A percentile compares a stretch with the other conserved stretches of the same genome.
Conservation (phyloP, 2,888 invertebrate species). For the Xestia xanthographa region DNA sequence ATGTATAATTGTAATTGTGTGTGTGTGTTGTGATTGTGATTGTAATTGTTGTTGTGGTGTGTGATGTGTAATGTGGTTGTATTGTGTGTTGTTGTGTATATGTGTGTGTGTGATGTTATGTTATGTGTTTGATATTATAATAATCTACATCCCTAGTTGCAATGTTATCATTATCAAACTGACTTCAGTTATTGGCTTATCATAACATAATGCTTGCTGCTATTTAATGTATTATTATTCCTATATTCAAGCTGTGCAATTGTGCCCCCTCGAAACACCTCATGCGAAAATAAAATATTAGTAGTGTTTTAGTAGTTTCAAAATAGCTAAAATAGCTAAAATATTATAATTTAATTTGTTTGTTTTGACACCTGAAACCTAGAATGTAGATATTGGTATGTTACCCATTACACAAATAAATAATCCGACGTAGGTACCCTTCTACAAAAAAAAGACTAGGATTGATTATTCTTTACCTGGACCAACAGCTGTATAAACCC, state of each 20-base stretch:
- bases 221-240: not conserved
- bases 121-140: not conserved
- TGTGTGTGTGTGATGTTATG: too few relatives aligned
- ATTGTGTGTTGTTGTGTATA: too few relatives aligned
- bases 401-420: too few relatives aligned
- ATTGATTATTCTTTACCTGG: not conserved
- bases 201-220: not conserved
- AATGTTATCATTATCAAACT: slow-evolving; percentile 36
- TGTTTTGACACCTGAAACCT: not conserved
- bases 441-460: too few relatives aligned
- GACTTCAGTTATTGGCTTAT: slow-evolving; percentile 25
- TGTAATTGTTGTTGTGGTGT: too few relatives aligned
- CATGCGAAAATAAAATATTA: not conserved
- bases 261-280: not conserved
- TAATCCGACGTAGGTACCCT: too few relatives aligned
- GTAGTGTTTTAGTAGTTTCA: not conserved
- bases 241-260: slow-evolving; percentile 14
- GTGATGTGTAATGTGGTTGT: too few relatives aligned
- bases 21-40: too few relatives aligned
- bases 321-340: too few relatives aligned
- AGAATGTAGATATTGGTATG: not conserved
- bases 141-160: slow-evolving; percentile 16
- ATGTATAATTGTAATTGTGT: too few relatives aligned
- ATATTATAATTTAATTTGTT: not conserved
- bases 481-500: not conserved